Percentiles rank a stretch among this genome's conserved stretches.
phyloP scores from a whole-genome alignment of 1,140 invertebrate species.

The Globodera ellingtonae region DNA sequence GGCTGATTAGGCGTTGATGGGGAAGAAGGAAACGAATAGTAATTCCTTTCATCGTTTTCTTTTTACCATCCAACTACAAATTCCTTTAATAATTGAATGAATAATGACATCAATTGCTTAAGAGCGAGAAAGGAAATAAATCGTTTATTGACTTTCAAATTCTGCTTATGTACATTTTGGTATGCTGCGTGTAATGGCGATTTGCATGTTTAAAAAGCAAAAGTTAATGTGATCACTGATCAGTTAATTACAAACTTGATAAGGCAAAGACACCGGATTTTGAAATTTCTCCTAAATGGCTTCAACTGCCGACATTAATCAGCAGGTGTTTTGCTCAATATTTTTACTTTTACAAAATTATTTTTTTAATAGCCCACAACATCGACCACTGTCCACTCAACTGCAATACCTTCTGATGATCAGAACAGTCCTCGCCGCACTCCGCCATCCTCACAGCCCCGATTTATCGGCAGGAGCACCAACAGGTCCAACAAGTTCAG shows the following conservation, averaged over 20 bases:
- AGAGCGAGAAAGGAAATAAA: background rate
- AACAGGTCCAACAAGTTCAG: constrained; percentile 1
- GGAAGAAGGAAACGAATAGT: background rate
- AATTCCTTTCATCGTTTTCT: background rate
- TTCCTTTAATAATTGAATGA: background rate
- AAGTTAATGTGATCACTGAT: too few species aligned
- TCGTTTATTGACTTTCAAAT: background rate
- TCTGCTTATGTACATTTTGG: background rate
- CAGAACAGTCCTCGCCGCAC: background rate
- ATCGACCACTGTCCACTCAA: background rate
- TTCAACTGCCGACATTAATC: background rate
- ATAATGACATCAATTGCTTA: background rate
- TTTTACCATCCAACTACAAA: background rate
- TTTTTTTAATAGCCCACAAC: background rate
- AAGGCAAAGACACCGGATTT: too few species aligned
- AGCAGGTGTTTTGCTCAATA: background rate
- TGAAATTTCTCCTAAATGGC: background rate
- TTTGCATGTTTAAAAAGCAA: background rate
- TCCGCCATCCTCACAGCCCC: background rate
- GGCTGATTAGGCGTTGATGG: background rate
- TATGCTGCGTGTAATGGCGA: background rate
- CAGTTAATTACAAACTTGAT: too few species aligned
- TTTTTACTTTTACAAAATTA: background rate
- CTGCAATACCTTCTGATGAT: background rate
- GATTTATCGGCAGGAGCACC: background rate